phyloP scores from a whole-genome alignment of 2,888 invertebrate genomes.

The Criorhina ranunculi region DNA sequence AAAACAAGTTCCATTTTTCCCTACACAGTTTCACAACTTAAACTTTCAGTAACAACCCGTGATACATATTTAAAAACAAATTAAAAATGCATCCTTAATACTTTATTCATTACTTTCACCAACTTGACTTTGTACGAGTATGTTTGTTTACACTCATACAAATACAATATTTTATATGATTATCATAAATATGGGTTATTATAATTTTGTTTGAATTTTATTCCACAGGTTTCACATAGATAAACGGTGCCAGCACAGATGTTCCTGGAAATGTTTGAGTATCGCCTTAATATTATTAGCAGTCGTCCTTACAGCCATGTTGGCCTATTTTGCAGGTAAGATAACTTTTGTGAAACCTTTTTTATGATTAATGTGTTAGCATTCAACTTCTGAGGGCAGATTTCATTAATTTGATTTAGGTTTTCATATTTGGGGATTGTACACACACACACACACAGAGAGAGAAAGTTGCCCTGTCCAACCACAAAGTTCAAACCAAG shows the following conservation, averaged over 20 bases:
- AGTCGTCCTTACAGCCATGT: constrained; percentile 95
- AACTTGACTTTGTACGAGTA: neutral
- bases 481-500: neutral
- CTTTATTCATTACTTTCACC: constrained; percentile 38
- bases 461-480: too few species aligned
- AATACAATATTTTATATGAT: neutral
- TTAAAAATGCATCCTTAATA: constrained; percentile 52
- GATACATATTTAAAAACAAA: constrained; percentile 24
- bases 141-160: constrained; percentile 1
- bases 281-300: constrained; percentile 96
- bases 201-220: constrained; percentile 56
- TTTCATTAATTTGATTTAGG: constrained; percentile 51
- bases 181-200: neutral
- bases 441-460: too few species aligned
- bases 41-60: constrained; percentile 36
- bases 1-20: constrained; percentile 21
- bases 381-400: constrained; percentile 46
- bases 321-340: constrained; percentile 98
- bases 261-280: constrained; percentile 98
- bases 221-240: constrained; percentile 92
- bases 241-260: constrained; percentile 96
- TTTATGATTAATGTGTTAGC: constrained; percentile 50
- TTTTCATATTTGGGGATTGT: too few species aligned
- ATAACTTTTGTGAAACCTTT: constrained; percentile 70
- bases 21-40: neutral